Base-by-base conservation (phyloP, 2,797 vertebrate genomes). In the Rhabdomys pumilio region DNA sequence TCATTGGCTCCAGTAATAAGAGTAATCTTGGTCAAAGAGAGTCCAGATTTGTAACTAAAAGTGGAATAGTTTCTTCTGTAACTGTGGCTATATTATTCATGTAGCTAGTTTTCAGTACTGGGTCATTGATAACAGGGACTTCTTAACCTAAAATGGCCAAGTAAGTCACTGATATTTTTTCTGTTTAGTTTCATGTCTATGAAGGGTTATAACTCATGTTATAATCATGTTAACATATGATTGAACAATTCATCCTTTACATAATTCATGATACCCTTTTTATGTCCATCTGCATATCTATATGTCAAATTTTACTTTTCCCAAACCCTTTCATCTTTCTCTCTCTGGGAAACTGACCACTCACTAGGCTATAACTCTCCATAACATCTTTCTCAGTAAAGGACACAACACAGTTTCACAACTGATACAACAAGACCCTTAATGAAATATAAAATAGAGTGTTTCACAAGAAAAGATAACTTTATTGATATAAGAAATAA, bases 1-100 rank as follows among this genome's bases (percentile, higher is more conserved):
- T 89, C 34, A 77, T 34, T 94, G 31, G 17, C 34, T 96, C 50
- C 31, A 95, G 47, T 82, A 91, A 57, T 59, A 94, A 94, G 24
- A 38, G n/a, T 34, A 86, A 14, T 91, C 15, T 89, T 77, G 53
- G 29, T 72, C 79, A 79, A 26, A 44, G 38, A 19, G 11, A 72
- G 34, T 94, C 11, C n/a, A 79, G 38, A 12, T 61, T 85, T 14
- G 55, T 89, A 69, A 34, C 9, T 61, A 89, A 87, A 91, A 61
- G 0, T 2, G 59, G 67, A 77, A 84, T 9, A 47, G 77, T 17
- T 4, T 83, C 55, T 31, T 94, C 85, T 90, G 55, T 53, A 29
- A 91, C 19, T 12, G 0, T 73, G 55, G 41, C 80, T 83, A 41
- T 26, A 50, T 65, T 50, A 0, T 67, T 90, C 14, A 87, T 61